These are phyloP conservation scores for Apis dorsata DNA, from an alignment of 1,140 invertebrate genomes.

Conservation along the genomic window DNA sequence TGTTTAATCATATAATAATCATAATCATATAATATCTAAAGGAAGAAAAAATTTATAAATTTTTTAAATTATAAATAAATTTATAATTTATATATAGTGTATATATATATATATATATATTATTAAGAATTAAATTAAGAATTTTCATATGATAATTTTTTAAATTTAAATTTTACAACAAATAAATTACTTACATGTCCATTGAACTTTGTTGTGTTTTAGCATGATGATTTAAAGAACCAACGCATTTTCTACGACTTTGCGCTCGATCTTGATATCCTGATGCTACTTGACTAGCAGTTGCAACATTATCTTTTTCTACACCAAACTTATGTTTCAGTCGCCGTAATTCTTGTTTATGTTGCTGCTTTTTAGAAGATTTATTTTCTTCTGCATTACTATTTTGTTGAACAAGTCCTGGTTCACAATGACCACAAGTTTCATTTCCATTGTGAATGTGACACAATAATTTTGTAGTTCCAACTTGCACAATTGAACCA, in stretches of 20 bases:
- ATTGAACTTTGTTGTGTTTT: constrained; percentile 91
- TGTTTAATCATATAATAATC: too few relatives aligned
- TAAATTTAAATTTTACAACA: not conserved
- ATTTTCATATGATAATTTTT: too few relatives aligned
- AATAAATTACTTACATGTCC: constrained; percentile 83
- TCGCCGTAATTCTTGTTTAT: constrained; percentile 87
- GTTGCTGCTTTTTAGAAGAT: constrained; percentile 75
- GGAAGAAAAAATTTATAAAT: too few relatives aligned
- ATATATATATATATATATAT: too few relatives aligned
- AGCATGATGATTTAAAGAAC: constrained; percentile 90
- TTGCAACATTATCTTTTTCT: constrained; percentile 79
- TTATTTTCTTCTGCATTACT: constrained; percentile 49
- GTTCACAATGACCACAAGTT: constrained; percentile 94
- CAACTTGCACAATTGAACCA: constrained; percentile 87
- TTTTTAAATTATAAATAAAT: too few relatives aligned
- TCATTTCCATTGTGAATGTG: constrained; percentile 92
- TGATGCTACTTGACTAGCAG: constrained; percentile 70
- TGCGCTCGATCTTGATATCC: constrained; percentile 91
- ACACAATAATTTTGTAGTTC: constrained; percentile 88
- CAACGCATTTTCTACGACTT: constrained; percentile 86
- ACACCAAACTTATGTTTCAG: constrained; percentile 92
- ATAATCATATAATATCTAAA: too few relatives aligned
- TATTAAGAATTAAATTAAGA: too few relatives aligned
- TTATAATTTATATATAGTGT: too few relatives aligned
- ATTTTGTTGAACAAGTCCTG: constrained; percentile 84